phyloP scores from a whole-genome alignment of 2,797 vertebrate genomes.

The Macropus fuliginosus region DNA sequence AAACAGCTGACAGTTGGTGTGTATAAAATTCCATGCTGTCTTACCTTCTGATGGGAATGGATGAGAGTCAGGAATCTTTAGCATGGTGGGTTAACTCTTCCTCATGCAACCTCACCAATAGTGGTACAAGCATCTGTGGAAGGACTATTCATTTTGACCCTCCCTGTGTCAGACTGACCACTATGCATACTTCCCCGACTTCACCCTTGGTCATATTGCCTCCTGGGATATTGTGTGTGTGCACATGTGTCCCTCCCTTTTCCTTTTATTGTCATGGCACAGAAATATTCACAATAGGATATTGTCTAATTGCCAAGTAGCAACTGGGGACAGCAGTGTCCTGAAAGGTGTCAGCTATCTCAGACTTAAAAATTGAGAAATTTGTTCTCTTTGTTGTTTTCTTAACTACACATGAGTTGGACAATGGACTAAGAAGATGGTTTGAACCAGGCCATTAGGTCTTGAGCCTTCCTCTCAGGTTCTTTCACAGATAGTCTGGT shows the following conservation, averaged over 20 bases:
- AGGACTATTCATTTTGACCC: not conserved
- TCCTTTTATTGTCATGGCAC: constrained; percentile 87
- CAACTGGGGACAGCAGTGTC: not conserved
- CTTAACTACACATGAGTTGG: constrained; percentile 93
- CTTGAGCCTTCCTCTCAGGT: constrained; percentile 83
- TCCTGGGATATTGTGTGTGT: not conserved
- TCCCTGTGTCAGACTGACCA: not conserved
- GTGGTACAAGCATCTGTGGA: not conserved
- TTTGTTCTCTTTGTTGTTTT: constrained; percentile 92
- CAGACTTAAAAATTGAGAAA: constrained; percentile 92
- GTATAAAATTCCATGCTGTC: not conserved
- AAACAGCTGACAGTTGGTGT: not conserved
- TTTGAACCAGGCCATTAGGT: constrained; percentile 91
- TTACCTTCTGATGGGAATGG: not conserved
- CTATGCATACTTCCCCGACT: not conserved
- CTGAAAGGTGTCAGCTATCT: not conserved
- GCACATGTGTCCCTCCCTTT: constrained; percentile 60
- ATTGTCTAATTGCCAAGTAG: constrained; percentile 6
- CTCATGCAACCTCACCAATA: not conserved
- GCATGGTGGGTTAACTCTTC: not conserved
- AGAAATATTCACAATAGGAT: constrained; percentile 73
- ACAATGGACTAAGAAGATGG: constrained; percentile 92
- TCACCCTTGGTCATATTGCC: not conserved
- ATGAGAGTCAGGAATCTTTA: not conserved
- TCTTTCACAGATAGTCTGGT: constrained; percentile 85